Percentiles rank a stretch among this genome's conserved stretches.
phyloP scores from a whole-genome alignment of 2,888 invertebrate genomes.

The Brachylomia viminalis region DNA sequence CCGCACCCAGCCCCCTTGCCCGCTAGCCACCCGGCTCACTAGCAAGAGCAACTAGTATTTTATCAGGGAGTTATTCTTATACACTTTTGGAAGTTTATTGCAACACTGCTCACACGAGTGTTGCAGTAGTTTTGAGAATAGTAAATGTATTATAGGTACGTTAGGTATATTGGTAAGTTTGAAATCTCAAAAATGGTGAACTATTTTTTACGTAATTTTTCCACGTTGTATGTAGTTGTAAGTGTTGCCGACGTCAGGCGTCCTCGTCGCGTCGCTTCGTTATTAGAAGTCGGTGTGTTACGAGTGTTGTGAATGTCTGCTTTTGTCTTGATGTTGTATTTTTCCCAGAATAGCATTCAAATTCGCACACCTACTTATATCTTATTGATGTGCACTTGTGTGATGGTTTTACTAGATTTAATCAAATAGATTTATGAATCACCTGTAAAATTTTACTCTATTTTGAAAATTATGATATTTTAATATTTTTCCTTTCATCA shows the following conservation, averaged over 20 bases:
- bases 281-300: constrained; percentile 51
- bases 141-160: constrained; percentile 55
- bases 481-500: constrained; percentile 50
- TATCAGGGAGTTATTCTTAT: constrained; percentile 64
- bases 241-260: constrained; percentile 62
- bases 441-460: constrained; percentile 37
- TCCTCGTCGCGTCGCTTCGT: constrained; percentile 38
- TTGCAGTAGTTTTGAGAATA: constrained; percentile 54
- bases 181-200: constrained; percentile 74
- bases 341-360: constrained; percentile 18
- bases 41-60: constrained; percentile 39
- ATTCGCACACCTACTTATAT: constrained; percentile 23
- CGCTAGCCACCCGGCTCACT: constrained; percentile 14
- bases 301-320: constrained; percentile 32
- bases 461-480: constrained; percentile 48
- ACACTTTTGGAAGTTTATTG: constrained; percentile 67
- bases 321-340: constrained; percentile 38
- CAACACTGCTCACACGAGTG: constrained; percentile 62
- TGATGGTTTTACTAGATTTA: constrained; percentile 47
- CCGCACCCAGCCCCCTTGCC: constrained; percentile 1
- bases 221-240: constrained; percentile 71
- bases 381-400: constrained; percentile 40
- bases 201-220: constrained; percentile 79
- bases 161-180: constrained; percentile 67
- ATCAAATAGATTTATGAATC: constrained; percentile 38